Percentiles rank a stretch among this genome's conserved stretches.
phyloP scores from a whole-genome alignment of 2,888 invertebrate genomes.

The Fragum sueziense region DNA sequence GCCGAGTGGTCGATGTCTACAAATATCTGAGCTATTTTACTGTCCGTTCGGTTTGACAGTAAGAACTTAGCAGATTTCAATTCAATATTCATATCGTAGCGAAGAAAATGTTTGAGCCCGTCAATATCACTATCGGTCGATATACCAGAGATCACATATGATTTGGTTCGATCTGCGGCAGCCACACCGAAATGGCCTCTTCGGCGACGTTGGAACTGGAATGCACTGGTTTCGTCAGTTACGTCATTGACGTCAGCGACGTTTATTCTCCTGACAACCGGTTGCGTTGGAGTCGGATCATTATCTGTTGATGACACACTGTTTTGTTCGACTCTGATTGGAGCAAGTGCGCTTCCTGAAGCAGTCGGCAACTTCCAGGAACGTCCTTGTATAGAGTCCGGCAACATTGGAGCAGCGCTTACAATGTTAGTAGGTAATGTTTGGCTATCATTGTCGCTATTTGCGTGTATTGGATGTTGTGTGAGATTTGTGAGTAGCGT shows the following conservation, averaged over 20 bases:
- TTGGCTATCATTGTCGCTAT: background rate
- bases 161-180: background rate
- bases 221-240: background rate
- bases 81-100: background rate
- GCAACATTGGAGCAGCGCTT: background rate
- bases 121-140: background rate
- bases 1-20: background rate
- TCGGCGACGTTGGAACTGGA: background rate
- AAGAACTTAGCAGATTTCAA: constrained; percentile 16
- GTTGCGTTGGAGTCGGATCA: background rate
- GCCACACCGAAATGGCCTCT: background rate
- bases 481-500: background rate
- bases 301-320: too few species aligned
- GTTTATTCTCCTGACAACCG: background rate
- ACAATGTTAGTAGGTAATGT: background rate
- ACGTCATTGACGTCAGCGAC: background rate
- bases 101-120: background rate
- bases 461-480: background rate
- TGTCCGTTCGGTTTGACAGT: background rate
- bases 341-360: too few species aligned
- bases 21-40: constrained; percentile 5
- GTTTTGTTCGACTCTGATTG: too few species aligned
- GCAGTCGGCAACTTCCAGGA: too few species aligned
- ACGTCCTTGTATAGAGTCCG: background rate
- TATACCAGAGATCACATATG: background rate